These are phyloP conservation scores for Clarias magur DNA, from an alignment of 2,113 vertebrate species.

Conservation along the genomic window DNA sequence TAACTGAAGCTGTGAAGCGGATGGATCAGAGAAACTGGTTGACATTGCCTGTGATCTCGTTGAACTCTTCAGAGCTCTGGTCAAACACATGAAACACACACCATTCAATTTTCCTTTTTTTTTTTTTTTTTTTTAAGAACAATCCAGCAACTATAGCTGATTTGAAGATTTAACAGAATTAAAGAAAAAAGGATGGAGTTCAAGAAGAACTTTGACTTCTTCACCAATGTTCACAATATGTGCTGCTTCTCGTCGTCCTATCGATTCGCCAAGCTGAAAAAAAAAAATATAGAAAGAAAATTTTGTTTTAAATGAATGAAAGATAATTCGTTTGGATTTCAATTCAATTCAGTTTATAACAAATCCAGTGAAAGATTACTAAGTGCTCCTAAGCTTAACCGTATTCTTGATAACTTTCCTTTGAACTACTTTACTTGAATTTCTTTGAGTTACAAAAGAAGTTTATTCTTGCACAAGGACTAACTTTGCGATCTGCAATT, in stretches of 20 bases:
- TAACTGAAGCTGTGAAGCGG: constrained; percentile 43
- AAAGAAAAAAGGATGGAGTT: neutral
- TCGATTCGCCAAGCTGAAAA: neutral
- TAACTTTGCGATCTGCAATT: neutral
- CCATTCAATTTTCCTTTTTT: neutral
- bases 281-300: neutral
- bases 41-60: constrained; percentile 25
- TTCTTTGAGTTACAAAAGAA: neutral
- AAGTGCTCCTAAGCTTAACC: too few species aligned
- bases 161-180: neutral
- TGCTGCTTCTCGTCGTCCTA: neutral
- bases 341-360: too few species aligned
- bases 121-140: neutral
- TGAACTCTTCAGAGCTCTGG: neutral
- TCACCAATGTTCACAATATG: neutral
- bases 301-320: neutral
- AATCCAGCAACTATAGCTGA: neutral
- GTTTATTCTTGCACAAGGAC: neutral
- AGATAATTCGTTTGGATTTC: neutral
- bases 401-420: neutral
- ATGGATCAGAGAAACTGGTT: constrained; percentile 15
- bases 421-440: neutral
- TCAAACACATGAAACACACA: neutral
- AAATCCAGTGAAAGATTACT: neutral
- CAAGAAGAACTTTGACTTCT: constrained; percentile 12